Percentiles rank a stretch among this genome's conserved stretches.
phyloP scores from a whole-genome alignment of 1,140 invertebrate genomes.

The Ruditapes philippinarum region DNA sequence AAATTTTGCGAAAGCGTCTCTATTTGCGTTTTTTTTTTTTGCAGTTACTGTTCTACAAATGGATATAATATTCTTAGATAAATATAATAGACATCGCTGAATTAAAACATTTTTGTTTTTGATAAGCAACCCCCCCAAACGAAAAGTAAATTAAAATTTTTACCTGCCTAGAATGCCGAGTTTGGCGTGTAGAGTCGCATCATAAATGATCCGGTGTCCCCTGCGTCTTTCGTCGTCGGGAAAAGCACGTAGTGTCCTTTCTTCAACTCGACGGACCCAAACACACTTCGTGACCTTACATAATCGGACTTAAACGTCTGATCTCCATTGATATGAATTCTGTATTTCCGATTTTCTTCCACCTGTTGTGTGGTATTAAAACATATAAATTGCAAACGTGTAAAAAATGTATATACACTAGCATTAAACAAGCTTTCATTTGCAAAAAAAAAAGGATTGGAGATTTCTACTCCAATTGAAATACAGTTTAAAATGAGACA shows the following conservation, averaged over 20 bases:
- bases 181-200: conserved; percentile 88
- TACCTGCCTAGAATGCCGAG: conserved; percentile 73
- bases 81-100: too few species aligned
- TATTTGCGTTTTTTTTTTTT: too few species aligned
- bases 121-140: too few species aligned
- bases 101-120: too few species aligned
- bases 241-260: conserved; percentile 89
- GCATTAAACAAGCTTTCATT: too few species aligned
- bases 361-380: conserved; percentile 88
- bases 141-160: not conserved
- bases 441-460: too few species aligned
- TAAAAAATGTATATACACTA: conserved; percentile 57
- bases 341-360: conserved; percentile 89
- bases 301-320: conserved; percentile 87
- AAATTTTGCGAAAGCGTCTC: too few species aligned
- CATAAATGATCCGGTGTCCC: conserved; percentile 88
- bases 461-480: too few species aligned
- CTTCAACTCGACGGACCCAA: conserved; percentile 83
- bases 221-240: conserved; percentile 89
- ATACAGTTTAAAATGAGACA: too few species aligned
- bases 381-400: too few species aligned
- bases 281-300: conserved; percentile 87
- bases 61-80: too few species aligned
- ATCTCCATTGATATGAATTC: conserved; percentile 87
- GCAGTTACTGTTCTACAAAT: too few species aligned